Base-by-base conservation (phyloP, 2,888 invertebrate species). In the Drosophila engyochracea region DNA sequence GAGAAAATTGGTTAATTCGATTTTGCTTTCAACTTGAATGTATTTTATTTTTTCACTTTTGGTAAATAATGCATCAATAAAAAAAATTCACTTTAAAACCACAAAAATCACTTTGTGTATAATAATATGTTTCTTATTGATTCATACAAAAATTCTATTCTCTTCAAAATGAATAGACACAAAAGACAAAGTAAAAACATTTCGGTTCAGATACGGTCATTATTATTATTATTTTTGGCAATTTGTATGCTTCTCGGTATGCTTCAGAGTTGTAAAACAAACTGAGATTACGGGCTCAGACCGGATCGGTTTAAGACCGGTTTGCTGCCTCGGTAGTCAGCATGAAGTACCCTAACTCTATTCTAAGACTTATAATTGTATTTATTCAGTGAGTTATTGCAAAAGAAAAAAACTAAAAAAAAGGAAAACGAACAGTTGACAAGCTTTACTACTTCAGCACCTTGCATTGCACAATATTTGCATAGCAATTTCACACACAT, bases 401-500 rank as follows among this genome's bases (percentile, higher is more conserved):
- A 16, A 0, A 47, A 25, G 25, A 25, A 14, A 47, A 25, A 0
- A 25, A 16, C 4, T 12, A 7, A 7, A 22, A 47, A 54, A 5
- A 22, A 41, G 3, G 12, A 31, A 30, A 69, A 57, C 69, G 19
- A 66, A 41, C 67, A 57, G 69, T 41, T 57, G 39, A 57, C 68
- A 57, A 49, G 66, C 51, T 49, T 51, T 19, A 19, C n/a, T 3
- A 49, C 31, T 37, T 54, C 10, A n/a, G 37, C 60, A 14, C 14
- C 3, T 39, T 22, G 31, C 30, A 39, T n/a, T 41, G 16, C 12
- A 12, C 25, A 25, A 25, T n/a, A 73, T 74, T 73, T 74, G 55
- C 74, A 73, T 74, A 74, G 47, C 60, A 35, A 66, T 41, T 66
- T 74, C 59, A 51, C 49, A 60, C 37, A 73, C 59, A 44, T 66